Conservation (phyloP, 2,797 vertebrate species). For the Ctenochaetus hawaiiensis region DNA sequence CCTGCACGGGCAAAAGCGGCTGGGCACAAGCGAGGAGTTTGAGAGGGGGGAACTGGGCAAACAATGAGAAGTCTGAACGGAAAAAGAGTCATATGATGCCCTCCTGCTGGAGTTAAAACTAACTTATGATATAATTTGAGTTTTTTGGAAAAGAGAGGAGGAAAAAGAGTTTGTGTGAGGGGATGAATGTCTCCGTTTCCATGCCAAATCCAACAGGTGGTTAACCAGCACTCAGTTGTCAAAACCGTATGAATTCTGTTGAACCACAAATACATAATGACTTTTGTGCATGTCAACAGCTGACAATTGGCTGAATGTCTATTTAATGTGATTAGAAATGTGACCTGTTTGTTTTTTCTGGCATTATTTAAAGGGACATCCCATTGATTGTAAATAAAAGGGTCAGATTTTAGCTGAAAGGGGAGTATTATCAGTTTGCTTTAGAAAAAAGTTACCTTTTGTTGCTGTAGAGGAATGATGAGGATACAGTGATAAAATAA, state of each 20-base stretch:
- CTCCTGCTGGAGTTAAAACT: constrained; percentile 44
- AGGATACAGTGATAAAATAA: not conserved
- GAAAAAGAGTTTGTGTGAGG: not conserved
- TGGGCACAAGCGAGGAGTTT: constrained; percentile 35
- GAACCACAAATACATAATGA: constrained; percentile 9
- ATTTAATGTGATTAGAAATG: not conserved
- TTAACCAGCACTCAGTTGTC: constrained; percentile 43
- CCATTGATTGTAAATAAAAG: not conserved
- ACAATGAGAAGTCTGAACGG: constrained; percentile 38
- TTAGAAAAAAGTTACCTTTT: not conserved
- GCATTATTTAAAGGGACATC: not conserved
- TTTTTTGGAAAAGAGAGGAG: constrained; percentile 20
- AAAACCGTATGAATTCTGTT: constrained; percentile 21
- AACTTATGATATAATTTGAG: constrained; percentile 44
- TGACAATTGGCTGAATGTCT: not conserved
- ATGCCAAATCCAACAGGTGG: constrained; percentile 48
- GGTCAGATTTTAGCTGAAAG: not conserved
- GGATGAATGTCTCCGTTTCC: not conserved
- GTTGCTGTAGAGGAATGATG: not conserved
- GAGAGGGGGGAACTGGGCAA: constrained; percentile 22
- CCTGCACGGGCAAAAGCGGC: constrained; percentile 51
- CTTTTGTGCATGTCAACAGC: constrained; percentile 9
- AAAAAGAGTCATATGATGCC: constrained; percentile 44
- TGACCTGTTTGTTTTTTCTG: too few species aligned
- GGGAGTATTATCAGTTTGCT: not conserved